phyloP scores from a whole-genome alignment of 1,140 invertebrate genomes.

The Asobara japonica region DNA sequence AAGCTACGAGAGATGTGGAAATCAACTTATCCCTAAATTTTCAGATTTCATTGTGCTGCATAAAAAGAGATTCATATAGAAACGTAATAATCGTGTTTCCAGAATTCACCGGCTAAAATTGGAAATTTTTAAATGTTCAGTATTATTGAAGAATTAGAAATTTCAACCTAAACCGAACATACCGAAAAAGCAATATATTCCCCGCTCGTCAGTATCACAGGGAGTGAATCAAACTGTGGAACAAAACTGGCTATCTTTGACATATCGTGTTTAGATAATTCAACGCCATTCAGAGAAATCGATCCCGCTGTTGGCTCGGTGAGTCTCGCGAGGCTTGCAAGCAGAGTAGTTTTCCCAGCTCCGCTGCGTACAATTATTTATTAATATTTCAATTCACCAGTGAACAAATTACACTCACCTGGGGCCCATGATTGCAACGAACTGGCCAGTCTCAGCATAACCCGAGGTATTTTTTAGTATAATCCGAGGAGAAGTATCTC shows the following conservation, averaged over 20 bases:
- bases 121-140: too few species aligned
- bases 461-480: conserved; percentile 31
- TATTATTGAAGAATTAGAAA: too few species aligned
- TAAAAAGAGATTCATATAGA: too few species aligned
- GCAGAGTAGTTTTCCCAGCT: conserved; percentile 83
- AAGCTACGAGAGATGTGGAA: too few species aligned
- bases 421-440: conserved; percentile 46
- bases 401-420: conserved; percentile 37
- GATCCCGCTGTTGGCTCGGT: conserved; percentile 29
- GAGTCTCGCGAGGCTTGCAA: conserved; percentile 70
- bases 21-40: too few species aligned
- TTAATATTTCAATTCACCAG: background rate
- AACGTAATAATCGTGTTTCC: too few species aligned
- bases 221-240: conserved; percentile 40
- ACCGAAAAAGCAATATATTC: conserved; percentile 45
- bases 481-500: background rate
- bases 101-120: too few species aligned
- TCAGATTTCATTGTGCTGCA: too few species aligned
- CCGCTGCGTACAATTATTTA: conserved; percentile 63
- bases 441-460: conserved; percentile 36
- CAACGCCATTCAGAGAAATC: conserved; percentile 37
- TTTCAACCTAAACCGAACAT: conserved; percentile 2
- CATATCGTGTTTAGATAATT: conserved; percentile 31
- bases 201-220: conserved; percentile 29
- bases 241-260: conserved; percentile 38